Base-by-base conservation (phyloP, 1,140 invertebrate genomes). In the Drosophila takahashii region DNA sequence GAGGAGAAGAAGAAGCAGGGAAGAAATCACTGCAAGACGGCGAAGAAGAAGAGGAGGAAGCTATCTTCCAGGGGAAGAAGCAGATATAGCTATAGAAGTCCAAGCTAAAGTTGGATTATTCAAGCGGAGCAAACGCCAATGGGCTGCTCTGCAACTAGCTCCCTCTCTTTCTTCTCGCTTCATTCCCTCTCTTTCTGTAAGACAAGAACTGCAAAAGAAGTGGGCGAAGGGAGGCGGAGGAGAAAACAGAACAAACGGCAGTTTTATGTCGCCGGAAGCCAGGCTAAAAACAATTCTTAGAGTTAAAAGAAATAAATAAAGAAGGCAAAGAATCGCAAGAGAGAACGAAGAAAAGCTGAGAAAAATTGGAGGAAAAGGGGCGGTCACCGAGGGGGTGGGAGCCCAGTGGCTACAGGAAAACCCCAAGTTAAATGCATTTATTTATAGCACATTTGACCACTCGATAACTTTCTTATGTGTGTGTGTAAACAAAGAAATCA, bases 191-290 rank as follows among this genome's bases (percentile, higher is more conserved):
- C 22, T 18, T 15, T 27, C 45, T 48, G 8, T 53, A 22, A 5
- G 53, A 10, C 7, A 29, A 13, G 15, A 29, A 22, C n/a, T 27
- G 53, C 36, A 10, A 11, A 18, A 51, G 34, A 2, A 1, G 32
- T n/a, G 11, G 45, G 45, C 9, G 7, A 11, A 2, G 4, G 22
- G 2, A 41, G 58, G 58, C 18, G 66, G n/a, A 10, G 48, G 39
- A 26, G 29, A 60, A 72, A 44, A 50, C 70, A 70, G 26, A 75
- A 51, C 80, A 73, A 84, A 84, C 81, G 81, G 81, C 81, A 86
- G 77, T 86, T 87, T 87, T 79, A 83, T 81, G 83, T 86, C 79
- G 83, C 83, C 83, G 83, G 83, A 86, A 86, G 83, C 84, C 74
- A 83, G 70, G 56, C 59, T 70, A 67, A 81, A 74, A 71, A 50